Conservation (phyloP, 2,888 invertebrate genomes). For the Tillus elongatus region DNA sequence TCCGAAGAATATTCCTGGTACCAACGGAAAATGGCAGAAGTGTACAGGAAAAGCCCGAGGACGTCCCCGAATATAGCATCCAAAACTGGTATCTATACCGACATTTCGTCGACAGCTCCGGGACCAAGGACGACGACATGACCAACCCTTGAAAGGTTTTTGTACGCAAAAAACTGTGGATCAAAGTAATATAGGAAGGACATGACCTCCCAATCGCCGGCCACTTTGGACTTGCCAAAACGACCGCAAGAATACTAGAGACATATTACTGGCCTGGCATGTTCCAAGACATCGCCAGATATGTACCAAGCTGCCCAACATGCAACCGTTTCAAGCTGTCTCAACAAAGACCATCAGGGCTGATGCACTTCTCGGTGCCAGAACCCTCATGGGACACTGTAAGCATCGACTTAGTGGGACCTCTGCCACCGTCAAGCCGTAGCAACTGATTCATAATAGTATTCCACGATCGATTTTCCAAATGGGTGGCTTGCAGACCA, state of each 20-base stretch:
- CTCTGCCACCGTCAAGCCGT: not conserved
- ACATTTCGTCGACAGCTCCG: not conserved
- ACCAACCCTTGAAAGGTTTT: not conserved
- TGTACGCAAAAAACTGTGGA: not conserved
- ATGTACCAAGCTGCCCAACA: not conserved
- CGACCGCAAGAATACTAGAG: slow-evolving; percentile 7
- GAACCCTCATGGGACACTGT: slow-evolving; percentile 1
- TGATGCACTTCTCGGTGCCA: not conserved
- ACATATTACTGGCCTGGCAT: slow-evolving; percentile 12
- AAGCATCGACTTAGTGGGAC: not conserved
- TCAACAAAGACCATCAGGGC: not conserved
- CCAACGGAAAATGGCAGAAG: not conserved
- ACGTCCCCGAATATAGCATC: too few species aligned
- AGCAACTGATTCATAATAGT: not conserved
- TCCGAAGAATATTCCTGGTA: too few species aligned
- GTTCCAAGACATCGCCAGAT: not conserved
- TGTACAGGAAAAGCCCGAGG: too few species aligned
- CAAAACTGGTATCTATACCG: too few species aligned
- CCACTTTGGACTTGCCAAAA: slow-evolving; percentile 10
- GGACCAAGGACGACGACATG: not conserved
- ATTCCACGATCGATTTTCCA: not conserved
- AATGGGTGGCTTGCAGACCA: slow-evolving; percentile 13
- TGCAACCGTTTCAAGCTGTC: not conserved
- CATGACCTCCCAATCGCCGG: slow-evolving; percentile 7
- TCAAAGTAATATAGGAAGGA: not conserved